Evolutionary conservation across 2,888 invertebrate species (phyloP).

Genomic region (Melolontha melolontha): DNA sequence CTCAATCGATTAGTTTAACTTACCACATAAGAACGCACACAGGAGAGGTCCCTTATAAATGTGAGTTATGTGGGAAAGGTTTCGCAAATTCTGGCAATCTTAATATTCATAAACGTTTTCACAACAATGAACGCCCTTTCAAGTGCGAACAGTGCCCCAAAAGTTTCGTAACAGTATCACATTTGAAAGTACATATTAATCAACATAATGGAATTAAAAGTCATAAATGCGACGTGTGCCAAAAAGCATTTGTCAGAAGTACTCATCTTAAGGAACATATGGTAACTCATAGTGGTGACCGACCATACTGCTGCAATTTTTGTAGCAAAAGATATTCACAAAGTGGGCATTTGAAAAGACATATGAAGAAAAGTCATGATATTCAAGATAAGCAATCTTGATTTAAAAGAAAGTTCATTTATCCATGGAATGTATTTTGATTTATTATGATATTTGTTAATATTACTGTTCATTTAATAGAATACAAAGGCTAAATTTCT

Average conservation of each 20-base stretch:
- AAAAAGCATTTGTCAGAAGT: conserved; percentile 67
- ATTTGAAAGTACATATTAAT: conserved; percentile 57
- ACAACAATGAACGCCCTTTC: conserved; percentile 56
- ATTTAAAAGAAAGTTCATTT: conserved; percentile 45
- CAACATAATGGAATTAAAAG: conserved; percentile 57
- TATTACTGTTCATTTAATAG: too few relatives aligned
- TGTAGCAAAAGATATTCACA: conserved; percentile 62
- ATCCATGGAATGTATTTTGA: background rate
- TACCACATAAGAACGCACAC: conserved; percentile 56
- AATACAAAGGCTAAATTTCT: too few relatives aligned
- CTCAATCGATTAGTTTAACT: conserved; percentile 53
- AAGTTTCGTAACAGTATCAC: conserved; percentile 58
- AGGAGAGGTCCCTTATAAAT: conserved; percentile 48
- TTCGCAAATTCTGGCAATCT: conserved; percentile 57
- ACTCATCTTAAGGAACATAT: conserved; percentile 69
- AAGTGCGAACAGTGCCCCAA: conserved; percentile 55
- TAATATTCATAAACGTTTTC: conserved; percentile 58
- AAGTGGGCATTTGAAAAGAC: conserved; percentile 57
- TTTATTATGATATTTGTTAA: too few relatives aligned
- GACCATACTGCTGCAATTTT: conserved; percentile 69
- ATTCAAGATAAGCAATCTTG: conserved; percentile 48
- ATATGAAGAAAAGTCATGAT: conserved; percentile 51
- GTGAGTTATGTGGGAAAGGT: conserved; percentile 47
- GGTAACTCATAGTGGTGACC: conserved; percentile 71
- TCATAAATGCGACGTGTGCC: conserved; percentile 67